Evolutionary conservation across 1,140 invertebrate genomes (phyloP), one percentile per base, ranked within the genome.

Genomic region (Drosophila punjabiensis): DNA sequence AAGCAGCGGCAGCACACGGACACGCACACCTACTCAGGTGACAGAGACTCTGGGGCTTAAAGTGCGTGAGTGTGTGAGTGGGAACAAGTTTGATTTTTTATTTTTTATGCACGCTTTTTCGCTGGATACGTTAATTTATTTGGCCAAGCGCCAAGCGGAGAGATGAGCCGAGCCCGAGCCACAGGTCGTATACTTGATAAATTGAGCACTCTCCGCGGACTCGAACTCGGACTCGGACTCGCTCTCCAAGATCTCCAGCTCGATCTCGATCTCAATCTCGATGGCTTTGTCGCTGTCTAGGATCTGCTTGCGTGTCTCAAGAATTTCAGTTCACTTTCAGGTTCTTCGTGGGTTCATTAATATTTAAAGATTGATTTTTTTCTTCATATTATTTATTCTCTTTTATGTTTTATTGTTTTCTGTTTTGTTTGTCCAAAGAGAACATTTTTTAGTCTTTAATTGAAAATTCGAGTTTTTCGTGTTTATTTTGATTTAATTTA

Each of bases 381-480:
- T 32, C 59, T n/a, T 13, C 56, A 45, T 53, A 59, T 70, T 68
- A 61, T 67, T 81, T 64, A 59, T 73, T 70, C 45, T 56, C 59
- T 48, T 62, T 68, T 64, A 76, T 75, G 66, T 53, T 73, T 66
- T 60, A 80, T 70, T 63, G 53, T 82, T 68, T 69, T 52, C 35
- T 59, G 33, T 35, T 81, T 81, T 65, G 65, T 73, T 84, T 78
- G 45, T 69, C 55, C 58, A 41, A 30, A 60, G 43, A 77, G 70
- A 84, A 74, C 75, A 48, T 77, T 66, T 77, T 86, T 82, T 76
- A 58, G 78, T 76, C 56, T 86, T 90, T 90, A 90, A 90, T 90
- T 90, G 86, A 90, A 90, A 90, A 90, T 90, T 90, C 86, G 82
- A 69, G 86, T 90, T 90, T 90, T 90, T 90, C 86, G 70, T 90